Conservation (phyloP, 2,113 vertebrate species). For the Carassius gibelio region DNA sequence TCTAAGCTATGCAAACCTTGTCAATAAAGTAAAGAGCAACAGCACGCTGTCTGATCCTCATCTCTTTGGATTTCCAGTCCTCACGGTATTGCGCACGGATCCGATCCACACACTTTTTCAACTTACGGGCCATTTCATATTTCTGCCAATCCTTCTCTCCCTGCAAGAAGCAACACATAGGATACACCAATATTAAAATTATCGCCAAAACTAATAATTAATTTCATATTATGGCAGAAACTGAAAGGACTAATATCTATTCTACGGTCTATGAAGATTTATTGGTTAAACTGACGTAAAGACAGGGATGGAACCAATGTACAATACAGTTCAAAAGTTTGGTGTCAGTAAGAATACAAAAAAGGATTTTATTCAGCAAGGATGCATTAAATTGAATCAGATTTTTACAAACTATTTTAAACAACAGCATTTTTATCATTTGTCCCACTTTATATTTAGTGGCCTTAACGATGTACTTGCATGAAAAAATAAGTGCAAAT, state of each 20-base stretch:
- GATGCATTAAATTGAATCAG: not conserved
- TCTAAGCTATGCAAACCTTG: conserved; percentile 79
- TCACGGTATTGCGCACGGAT: conserved; percentile 90
- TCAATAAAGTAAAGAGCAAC: conserved; percentile 98
- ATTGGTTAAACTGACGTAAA: no score
- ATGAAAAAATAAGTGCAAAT: no score
- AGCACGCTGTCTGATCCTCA: conserved; percentile 93
- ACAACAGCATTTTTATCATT: not conserved
- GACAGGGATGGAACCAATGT: not conserved
- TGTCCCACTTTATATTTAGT: no score
- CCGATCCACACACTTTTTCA: conserved; percentile 93
- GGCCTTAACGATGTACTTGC: no score
- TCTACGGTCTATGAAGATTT: not conserved
- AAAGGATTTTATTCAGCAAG: not conserved
- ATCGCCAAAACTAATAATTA: not conserved
- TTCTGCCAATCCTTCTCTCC: conserved; percentile 99
- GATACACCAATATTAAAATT: not conserved
- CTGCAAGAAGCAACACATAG: conserved; percentile 65
- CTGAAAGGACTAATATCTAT: not conserved
- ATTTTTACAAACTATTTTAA: no score
- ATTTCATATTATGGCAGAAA: not conserved
- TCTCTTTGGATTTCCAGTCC: conserved; percentile 99
- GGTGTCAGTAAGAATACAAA: not conserved
- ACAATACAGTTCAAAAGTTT: not conserved
- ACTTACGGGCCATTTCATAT: conserved; percentile 90